Conservation (phyloP, 2,113 vertebrate genomes). For the Corvus hawaiiensis region DNA sequence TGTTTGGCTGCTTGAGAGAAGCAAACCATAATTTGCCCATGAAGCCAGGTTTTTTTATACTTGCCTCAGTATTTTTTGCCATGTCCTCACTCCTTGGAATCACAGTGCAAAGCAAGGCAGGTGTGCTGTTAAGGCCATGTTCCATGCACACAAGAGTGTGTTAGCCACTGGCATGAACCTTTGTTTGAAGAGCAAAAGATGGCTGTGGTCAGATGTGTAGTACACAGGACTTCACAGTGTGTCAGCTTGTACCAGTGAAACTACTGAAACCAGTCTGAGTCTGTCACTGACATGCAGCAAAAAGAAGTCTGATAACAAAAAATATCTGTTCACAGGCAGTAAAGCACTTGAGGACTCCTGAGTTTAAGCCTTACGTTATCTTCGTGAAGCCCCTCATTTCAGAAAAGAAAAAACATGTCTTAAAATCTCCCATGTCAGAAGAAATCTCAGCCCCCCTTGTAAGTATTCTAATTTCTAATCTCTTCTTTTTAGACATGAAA, state of each 20-base stretch:
- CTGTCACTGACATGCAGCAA: not conserved
- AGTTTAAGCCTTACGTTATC: constrained; percentile 89
- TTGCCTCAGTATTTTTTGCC: not conserved
- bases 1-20: not conserved
- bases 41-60: not conserved
- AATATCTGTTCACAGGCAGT: constrained; percentile 74
- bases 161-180: not conserved
- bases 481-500: not conserved
- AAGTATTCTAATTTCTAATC: constrained; percentile 20
- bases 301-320: not conserved
- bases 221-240: not conserved
- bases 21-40: not conserved
- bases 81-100: not conserved
- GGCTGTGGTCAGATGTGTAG: not conserved
- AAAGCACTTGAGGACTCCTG: constrained; percentile 80
- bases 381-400: constrained; percentile 82
- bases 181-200: not conserved
- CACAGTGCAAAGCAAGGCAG: not conserved
- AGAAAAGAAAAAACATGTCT: constrained; percentile 69
- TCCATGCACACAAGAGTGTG: not conserved
- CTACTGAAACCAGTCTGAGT: not conserved
- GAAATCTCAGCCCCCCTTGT: constrained; percentile 66
- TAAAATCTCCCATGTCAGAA: constrained; percentile 76
- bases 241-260: not conserved
- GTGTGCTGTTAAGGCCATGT: not conserved